Conservation (phyloP, 2,888 invertebrate species). For the Isoperla grammatica region DNA sequence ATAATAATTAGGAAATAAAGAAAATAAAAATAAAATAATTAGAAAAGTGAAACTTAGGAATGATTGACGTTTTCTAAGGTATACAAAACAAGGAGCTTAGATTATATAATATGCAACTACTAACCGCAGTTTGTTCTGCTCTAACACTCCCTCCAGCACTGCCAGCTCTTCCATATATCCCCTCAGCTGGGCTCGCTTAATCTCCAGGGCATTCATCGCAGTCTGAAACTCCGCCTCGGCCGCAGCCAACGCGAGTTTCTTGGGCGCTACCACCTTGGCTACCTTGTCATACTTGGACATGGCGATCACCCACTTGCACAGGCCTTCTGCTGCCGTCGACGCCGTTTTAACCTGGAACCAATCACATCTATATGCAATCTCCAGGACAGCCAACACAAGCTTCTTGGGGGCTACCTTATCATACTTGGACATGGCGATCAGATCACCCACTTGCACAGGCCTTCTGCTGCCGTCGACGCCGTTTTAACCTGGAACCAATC, state of each 20-base stretch:
- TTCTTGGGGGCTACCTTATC: slow-evolving; percentile 95
- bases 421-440: slow-evolving; percentile 91
- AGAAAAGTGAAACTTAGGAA: no score
- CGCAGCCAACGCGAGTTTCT: slow-evolving; percentile 80
- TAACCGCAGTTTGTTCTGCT: slow-evolving; percentile 57
- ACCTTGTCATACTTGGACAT: slow-evolving; percentile 93
- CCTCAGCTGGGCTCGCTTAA: slow-evolving; percentile 67
- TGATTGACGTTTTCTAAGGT: no score
- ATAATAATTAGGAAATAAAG: no score
- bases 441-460: slow-evolving; percentile 91
- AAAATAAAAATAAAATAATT: no score
- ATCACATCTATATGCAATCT: no score
- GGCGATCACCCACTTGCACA: slow-evolving; percentile 93
- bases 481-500: slow-evolving; percentile 52
- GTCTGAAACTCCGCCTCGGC: slow-evolving; percentile 77
- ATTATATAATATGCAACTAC: no score
- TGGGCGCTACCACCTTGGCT: slow-evolving; percentile 87
- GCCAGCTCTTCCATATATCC: slow-evolving; percentile 54
- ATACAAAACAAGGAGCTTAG: no score
- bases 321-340: slow-evolving; percentile 84
- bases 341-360: slow-evolving; percentile 58
- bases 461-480: slow-evolving; percentile 87
- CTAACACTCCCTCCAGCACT: slow-evolving; percentile 57
- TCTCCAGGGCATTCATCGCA: slow-evolving; percentile 67
- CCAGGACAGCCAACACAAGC: slow-evolving; percentile 74